Base-by-base conservation (phyloP, 2,113 vertebrate genomes). In the Synodontis membranacea region DNA sequence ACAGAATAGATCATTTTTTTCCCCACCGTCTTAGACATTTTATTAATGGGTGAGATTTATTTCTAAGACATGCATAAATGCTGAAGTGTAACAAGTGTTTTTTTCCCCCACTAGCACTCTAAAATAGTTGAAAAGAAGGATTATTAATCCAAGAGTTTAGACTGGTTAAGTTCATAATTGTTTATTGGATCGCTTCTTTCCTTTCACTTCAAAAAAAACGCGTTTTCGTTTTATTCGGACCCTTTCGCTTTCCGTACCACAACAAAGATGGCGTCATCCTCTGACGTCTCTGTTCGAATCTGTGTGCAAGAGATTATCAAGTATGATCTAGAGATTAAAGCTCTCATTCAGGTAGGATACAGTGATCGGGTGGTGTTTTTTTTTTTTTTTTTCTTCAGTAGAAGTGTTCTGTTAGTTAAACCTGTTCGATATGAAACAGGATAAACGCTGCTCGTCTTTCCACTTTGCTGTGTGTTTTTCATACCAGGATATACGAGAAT, bases 321-420 rank as follows among this genome's bases (percentile, higher is more conserved):
- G 91, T 97, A 97, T 93, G 98, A 99, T 91, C 91, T 99, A 93
- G 97, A 98, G 94, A 96, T 98, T 89, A 99, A 99, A 90, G 97
- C 97, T 82, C 94, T 97, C 42, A 95, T 99, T 80, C 98, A 98
- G 97, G 97, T 99, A 89, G 68, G 66, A 70, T 9, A 5, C 64
- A 19, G 5, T 11, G 60, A 62, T 11, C n/a, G n/a, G n/a, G n/a
- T n/a, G n/a, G n/a, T n/a, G n/a, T n/a, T n/a, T n/a, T n/a, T 64
- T n/a, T n/a, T 62, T 12, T 23, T 6, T 66, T 2, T 70, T 50
- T 14, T 14, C 48, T 9, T 42, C 7, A 2, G 19, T 2, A 9
- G n/a, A 15, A 66, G 0, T 70, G 19, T 39, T 70, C 1, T 39
- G 34, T 0, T 37, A 31, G 64, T 23, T 72, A 9, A 11, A 23